A percentile compares a stretch with the other conserved stretches of the same genome.
These are phyloP conservation scores for Phainopepla nitens DNA, from an alignment of 2,113 vertebrate genomes.

Conservation along the genomic window DNA sequence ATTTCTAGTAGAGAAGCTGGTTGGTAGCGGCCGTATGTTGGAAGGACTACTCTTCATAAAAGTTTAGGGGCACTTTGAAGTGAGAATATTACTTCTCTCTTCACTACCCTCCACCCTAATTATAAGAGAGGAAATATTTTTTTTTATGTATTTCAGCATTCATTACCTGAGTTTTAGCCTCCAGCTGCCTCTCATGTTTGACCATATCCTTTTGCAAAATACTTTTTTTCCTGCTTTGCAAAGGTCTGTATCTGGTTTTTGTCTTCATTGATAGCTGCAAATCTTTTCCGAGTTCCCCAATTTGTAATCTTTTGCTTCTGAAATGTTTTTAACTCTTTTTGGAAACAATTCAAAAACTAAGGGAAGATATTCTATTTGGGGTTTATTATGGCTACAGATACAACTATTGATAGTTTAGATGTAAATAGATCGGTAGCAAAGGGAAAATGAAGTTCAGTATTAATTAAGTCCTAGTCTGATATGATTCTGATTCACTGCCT, in stretches of 20 bases:
- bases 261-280: neutral
- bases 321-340: neutral
- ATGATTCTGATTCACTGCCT: neutral
- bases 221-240: neutral
- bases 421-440: neutral
- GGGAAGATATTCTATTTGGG: neutral
- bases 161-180: neutral
- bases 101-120: neutral
- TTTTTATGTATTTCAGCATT: neutral
- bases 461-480: neutral
- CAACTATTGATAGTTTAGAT: neutral
- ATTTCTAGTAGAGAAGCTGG: neutral
- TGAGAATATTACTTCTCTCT: neutral
- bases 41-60: neutral
- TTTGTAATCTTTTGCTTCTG: neutral
- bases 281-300: neutral
- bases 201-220: neutral
- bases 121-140: neutral
- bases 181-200: neutral
- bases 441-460: neutral
- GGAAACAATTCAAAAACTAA: neutral
- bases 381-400: neutral
- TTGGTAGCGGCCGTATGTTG: neutral
- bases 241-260: neutral
- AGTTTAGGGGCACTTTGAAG: neutral